phyloP scores from a whole-genome alignment of 1,140 invertebrate genomes.

The Caerostris extrusa region DNA sequence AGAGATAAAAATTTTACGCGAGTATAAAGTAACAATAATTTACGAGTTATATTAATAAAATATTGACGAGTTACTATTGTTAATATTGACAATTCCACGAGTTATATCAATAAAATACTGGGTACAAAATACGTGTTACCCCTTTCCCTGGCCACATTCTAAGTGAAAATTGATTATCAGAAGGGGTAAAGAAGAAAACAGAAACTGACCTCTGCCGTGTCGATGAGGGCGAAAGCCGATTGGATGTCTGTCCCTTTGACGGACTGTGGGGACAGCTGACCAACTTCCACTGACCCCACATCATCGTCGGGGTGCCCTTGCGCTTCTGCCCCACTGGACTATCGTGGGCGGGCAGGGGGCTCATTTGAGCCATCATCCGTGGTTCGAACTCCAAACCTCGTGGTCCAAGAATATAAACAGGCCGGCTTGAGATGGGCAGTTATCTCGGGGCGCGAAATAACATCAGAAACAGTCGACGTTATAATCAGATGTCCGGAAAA shows the following conservation, averaged over 20 bases:
- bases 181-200: not conserved
- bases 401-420: not conserved
- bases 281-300: slow-evolving; percentile 65
- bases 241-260: slow-evolving; percentile 72
- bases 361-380: slow-evolving; percentile 76
- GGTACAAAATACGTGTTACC: too few species aligned
- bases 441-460: not conserved
- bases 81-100: too few species aligned
- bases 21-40: too few species aligned
- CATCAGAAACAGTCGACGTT: not conserved
- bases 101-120: too few species aligned
- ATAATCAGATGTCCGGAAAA: not conserved
- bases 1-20: too few species aligned
- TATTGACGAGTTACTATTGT: too few species aligned
- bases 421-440: not conserved
- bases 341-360: slow-evolving; percentile 64
- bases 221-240: slow-evolving; percentile 75
- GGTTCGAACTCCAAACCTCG: not conserved
- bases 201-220: slow-evolving; percentile 73
- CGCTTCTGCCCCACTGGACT: slow-evolving; percentile 66
- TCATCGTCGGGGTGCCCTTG: slow-evolving; percentile 72
- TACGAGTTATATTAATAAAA: too few species aligned
- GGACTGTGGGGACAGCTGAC: slow-evolving; percentile 71
- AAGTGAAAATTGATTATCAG: not conserved
- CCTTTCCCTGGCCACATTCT: too few species aligned